phyloP scores from a whole-genome alignment of 2,888 invertebrate genomes.

The Perizoma affinitatum region DNA sequence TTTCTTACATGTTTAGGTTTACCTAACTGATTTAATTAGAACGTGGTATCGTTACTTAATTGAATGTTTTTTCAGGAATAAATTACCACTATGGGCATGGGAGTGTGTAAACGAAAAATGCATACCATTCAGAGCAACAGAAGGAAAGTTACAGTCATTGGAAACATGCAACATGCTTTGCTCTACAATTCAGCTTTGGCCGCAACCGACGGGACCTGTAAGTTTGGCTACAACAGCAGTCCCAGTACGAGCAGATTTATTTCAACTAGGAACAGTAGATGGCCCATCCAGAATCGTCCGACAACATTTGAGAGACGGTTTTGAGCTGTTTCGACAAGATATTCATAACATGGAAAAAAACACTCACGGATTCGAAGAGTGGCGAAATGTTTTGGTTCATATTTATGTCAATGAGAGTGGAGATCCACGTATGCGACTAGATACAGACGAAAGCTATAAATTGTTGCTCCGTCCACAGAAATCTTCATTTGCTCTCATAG shows the following conservation, averaged over 20 bases:
- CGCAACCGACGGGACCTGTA: conserved; percentile 89
- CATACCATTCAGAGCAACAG: conserved; percentile 74
- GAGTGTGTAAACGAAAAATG: conserved; percentile 87
- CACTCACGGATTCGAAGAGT: conserved; percentile 55
- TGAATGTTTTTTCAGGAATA: conserved; percentile 48
- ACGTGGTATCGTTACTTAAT: neutral
- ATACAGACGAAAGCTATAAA: conserved; percentile 89
- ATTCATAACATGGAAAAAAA: conserved; percentile 68
- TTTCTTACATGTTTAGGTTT: neutral
- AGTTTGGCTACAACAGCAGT: conserved; percentile 86
- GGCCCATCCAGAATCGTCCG: conserved; percentile 58
- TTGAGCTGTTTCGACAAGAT: conserved; percentile 73
- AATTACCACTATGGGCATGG: conserved; percentile 88
- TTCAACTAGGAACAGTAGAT: conserved; percentile 69
- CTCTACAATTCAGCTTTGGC: conserved; percentile 90
- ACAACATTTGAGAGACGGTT: conserved; percentile 70
- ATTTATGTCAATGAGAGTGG: conserved; percentile 74
- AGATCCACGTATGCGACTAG: conserved; percentile 83
- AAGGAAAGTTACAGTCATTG: conserved; percentile 80
- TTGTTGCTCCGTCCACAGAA: conserved; percentile 81
- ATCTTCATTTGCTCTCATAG: conserved; percentile 72
- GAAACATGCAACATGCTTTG: conserved; percentile 90
- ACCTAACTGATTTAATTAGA: neutral
- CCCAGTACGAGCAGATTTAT: conserved; percentile 82
- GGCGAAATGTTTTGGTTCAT: conserved; percentile 69